These are phyloP conservation scores for Pandion haliaetus DNA, from an alignment of 2,113 vertebrate species.

Conservation along the genomic window DNA sequence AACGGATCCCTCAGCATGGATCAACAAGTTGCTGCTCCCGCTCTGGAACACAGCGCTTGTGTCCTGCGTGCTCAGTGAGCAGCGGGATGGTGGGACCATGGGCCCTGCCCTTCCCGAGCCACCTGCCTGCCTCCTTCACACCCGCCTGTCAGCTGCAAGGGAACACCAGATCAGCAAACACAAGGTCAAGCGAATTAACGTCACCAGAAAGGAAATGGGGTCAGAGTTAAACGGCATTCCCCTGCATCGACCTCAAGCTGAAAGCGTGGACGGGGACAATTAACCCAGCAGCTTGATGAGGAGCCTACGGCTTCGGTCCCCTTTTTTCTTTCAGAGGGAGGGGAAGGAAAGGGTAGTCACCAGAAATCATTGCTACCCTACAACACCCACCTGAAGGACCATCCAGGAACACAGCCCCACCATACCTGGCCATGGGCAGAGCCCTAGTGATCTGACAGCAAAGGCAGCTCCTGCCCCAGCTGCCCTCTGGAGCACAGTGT, in stretches of 20 bases:
- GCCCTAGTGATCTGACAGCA: rapidly evolving
- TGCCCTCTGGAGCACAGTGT: not conserved
- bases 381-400: not conserved
- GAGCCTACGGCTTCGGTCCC: not conserved
- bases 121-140: not conserved
- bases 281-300: not conserved
- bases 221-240: not conserved
- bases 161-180: not conserved
- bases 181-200: not conserved
- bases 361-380: not conserved
- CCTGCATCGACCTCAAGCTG: not conserved
- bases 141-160: not conserved
- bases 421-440: rapidly evolving
- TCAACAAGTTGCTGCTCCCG: rapidly evolving
- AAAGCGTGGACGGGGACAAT: not conserved
- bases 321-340: not conserved
- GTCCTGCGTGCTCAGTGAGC: rapidly evolving
- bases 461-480: not conserved
- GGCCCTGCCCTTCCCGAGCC: not conserved
- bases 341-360: not conserved
- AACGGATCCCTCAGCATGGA: rapidly evolving
- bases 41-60: rapidly evolving
- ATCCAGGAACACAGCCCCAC: not conserved
- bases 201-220: not conserved
- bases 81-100: not conserved